Evolutionary conservation across 2,113 vertebrate species (phyloP), one percentile per base, ranked within the genome.

Genomic region (Argyrosomus japonicus): DNA sequence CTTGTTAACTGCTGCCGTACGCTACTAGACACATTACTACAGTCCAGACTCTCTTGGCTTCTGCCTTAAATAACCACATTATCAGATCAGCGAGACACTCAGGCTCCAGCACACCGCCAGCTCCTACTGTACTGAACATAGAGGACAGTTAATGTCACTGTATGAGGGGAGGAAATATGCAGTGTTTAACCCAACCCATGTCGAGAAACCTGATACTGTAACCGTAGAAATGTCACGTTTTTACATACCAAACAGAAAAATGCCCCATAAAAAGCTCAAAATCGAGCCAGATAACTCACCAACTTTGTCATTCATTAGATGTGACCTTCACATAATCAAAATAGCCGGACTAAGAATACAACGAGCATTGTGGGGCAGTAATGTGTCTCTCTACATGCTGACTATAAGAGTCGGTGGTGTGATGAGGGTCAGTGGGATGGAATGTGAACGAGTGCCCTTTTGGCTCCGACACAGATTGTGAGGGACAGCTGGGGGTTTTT

Each of bases 371-470:
- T 89, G 80, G 64, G 63, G 67, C 73, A 10, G 60, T 5, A 79
- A 58, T 29, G 65, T 21, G 69, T 48, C 32, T 27, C 77, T 77
- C 63, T 61, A 51, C 74, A 45, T 56, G 81, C 75, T 79, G 87
- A 87, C 77, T 75, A 19, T 68, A 86, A 85, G 75, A 81, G 79
- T 69, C 29, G 10, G 12, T 0, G 74, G 77, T 56, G 74, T 19
- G 68, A 91, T 90, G 62, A 87, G 89, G 91, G 87, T 92, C 89
- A 92, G 82, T 73, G 77, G 83, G 90, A 19, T 77, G 93, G 92
- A 89, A 94, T 93, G 93, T 83, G 90, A 88, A 79, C n/a, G 43
- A 83, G 84, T 90, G 89, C 71, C 90, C 89, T 91, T 91, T 92
- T 87, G 91, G 85, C 87, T 81, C 58, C 0, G 65, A 65, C 72